Evolutionary conservation across 2,113 vertebrate genomes (phyloP), one percentile per base, ranked within the genome.

Genomic region (Cryptomyrus ogoouensis): DNA sequence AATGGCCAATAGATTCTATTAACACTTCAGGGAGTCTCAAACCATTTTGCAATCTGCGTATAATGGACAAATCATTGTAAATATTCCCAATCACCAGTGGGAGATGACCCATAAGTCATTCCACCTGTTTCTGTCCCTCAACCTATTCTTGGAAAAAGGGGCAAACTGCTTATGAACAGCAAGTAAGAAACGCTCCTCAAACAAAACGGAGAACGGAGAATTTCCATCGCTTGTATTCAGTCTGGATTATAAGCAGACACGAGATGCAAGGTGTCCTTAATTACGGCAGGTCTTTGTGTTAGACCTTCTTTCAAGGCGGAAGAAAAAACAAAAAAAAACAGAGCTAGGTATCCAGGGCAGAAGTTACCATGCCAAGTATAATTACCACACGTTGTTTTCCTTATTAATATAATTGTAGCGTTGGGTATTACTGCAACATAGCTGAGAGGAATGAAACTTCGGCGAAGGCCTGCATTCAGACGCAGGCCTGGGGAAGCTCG

Each of bases 1-100:
- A 56, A 89, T 13, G 50, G 15, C 77, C 80, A 47, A 52, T 89
- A 58, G 35, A 31, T 80, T 89, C 80, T 62, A 83, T 31, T 84
- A 85, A 62, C 85, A n/a, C 56, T 62, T 83, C 80, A 58, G 21
- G 74, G 52, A 53, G 39, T 47, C 52, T 83, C 19, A 53, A 62
- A 4, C 47, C 27, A 50, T 80, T 77, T 77, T 56, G 49, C n/a
- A 50, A 53, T 47, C 83, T 52, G 21, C 12, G 35, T 52, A 31
- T 52, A 31, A 24, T 53, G 44, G 27, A 87, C 4, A 31, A 53
- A 44, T 52, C 44, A 53, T 46, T 86, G 10, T 13, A 49, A 86
- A 49, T 87, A 15, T 31, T 6, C 46, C 1, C n/a, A 87, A 42
- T 80, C 49, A 87, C 49, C 49, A 19, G 13, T 50, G 24, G 46